Conservation (phyloP, 2,888 invertebrate species). For the Cephus sareptanus region DNA sequence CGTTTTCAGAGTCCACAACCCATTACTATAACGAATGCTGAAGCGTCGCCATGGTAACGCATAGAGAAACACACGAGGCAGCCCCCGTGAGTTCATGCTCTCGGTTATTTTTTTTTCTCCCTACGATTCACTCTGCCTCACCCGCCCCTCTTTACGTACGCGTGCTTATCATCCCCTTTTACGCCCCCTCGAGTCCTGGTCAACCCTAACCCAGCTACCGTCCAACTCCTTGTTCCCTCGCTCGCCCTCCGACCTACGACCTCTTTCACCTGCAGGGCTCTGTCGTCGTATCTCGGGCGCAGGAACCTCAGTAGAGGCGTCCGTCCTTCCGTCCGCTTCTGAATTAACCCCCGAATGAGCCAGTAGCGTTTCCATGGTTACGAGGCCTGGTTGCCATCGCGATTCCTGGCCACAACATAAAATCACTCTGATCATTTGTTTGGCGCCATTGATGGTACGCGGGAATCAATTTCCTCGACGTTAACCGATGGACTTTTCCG, state of each 20-base stretch:
- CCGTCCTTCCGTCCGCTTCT: constrained; percentile 43
- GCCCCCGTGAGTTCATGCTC: constrained; percentile 4
- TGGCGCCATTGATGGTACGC: constrained; percentile 53
- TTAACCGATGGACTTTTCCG: background rate
- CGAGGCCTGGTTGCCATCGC: constrained; percentile 61
- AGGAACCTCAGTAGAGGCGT: constrained; percentile 29
- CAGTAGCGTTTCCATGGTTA: constrained; percentile 46
- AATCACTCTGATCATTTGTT: constrained; percentile 64
- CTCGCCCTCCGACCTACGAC: constrained; percentile 42
- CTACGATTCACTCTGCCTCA: constrained; percentile 15
- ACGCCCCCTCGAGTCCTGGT: constrained; percentile 10
- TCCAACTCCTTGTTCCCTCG: constrained; percentile 24
- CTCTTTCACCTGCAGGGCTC: constrained; percentile 47
- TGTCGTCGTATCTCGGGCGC: constrained; percentile 14
- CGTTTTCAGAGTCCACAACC: constrained; percentile 39
- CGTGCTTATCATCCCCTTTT: constrained; percentile 5
- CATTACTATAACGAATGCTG: constrained; percentile 53
- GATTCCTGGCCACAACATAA: constrained; percentile 62
- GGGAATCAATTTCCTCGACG: constrained; percentile 5
- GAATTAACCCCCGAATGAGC: constrained; percentile 54
- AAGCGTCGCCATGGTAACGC: constrained; percentile 55
- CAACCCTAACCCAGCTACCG: constrained; percentile 20
- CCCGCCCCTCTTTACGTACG: constrained; percentile 10
- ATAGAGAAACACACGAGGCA: constrained; percentile 60
- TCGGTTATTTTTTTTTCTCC: constrained; percentile 14